Evolutionary conservation across 2,888 invertebrate species (phyloP), one percentile per base, ranked within the genome.

Genomic region (Yponomeuta plumbellus): DNA sequence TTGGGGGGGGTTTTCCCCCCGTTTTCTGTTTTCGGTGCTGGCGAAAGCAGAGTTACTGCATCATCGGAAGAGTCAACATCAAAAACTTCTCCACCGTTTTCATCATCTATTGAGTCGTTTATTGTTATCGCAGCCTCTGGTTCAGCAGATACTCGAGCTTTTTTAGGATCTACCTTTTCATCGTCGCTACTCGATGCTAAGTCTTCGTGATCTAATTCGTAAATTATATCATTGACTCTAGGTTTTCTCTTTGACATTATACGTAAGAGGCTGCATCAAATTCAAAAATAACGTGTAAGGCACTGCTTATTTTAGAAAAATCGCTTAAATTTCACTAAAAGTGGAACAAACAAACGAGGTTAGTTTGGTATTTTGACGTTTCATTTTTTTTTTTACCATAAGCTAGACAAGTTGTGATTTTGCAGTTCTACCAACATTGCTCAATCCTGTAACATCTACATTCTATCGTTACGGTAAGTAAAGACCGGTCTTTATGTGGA

Each of bases 131-230:
- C 44, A 63, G 17, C 44, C 13, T 63, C 57, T 65, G 5, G n/a
- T 56, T 57, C 65, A 20, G 11, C 21, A 61, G 17, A 22, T 22
- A 22, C 44, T 22, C 52, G 8, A 22, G 59, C 23, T 23, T 44
- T 63, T 21, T 63, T 63, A 20, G 63, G 13, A 2, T 63, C 63
- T 22, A 40, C 40, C 61, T 64, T 61, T 78, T 91, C 90, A 69
- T 90, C 90, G 34, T 88, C 90, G 72, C 89, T 89, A 66, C 90
- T 91, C 61, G 84, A 72, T 75, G 81, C 86, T 69, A 88, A 78
- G 75, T 92, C 92, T 69, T 90, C 91, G 73, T 88, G 88, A 71
- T 91, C 88, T 71, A 92, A 82, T 81, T 92, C 92, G 77, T 86
- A 92, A 76, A 92, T 91, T 11, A 91, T 91, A 80, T 91, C 85